These are phyloP conservation scores for Acrossocheilus fasciatus DNA, from an alignment of 2,797 vertebrate genomes.

Conservation along the genomic window DNA sequence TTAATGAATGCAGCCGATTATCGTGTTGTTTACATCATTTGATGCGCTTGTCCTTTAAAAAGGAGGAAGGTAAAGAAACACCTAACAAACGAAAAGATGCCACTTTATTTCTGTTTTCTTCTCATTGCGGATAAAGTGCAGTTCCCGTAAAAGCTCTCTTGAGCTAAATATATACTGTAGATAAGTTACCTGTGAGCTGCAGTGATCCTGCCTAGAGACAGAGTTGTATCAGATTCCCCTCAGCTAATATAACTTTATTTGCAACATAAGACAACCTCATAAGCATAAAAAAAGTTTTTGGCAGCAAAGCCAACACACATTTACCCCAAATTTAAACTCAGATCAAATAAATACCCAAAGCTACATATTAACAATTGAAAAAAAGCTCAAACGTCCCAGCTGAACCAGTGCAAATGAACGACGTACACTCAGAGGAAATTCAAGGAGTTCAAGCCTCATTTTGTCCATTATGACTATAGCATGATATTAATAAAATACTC, in stretches of 20 bases:
- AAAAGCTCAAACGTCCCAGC: not conserved
- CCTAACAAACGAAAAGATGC: not conserved
- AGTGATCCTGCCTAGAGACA: slow-evolving; percentile 41
- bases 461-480: too few relatives aligned
- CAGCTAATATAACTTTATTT: not conserved
- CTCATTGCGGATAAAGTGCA: not conserved
- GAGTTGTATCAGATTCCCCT: slow-evolving; percentile 28
- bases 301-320: not conserved
- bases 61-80: not conserved
- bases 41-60: not conserved
- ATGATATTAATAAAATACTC: not conserved
- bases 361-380: not conserved
- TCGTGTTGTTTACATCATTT: not conserved
- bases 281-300: not conserved
- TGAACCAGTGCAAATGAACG: not conserved
- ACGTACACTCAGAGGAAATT: not conserved
- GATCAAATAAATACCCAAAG: not conserved
- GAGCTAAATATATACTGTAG: slow-evolving; percentile 40
- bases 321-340: not conserved
- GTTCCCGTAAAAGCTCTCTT: slow-evolving; percentile 22
- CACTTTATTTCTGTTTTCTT: not conserved
- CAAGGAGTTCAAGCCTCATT: not conserved
- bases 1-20: not conserved
- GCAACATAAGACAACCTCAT: not conserved
- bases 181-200: slow-evolving; percentile 25